Base-by-base conservation (phyloP, 1,140 invertebrate species). In the Drosophila varians region DNA sequence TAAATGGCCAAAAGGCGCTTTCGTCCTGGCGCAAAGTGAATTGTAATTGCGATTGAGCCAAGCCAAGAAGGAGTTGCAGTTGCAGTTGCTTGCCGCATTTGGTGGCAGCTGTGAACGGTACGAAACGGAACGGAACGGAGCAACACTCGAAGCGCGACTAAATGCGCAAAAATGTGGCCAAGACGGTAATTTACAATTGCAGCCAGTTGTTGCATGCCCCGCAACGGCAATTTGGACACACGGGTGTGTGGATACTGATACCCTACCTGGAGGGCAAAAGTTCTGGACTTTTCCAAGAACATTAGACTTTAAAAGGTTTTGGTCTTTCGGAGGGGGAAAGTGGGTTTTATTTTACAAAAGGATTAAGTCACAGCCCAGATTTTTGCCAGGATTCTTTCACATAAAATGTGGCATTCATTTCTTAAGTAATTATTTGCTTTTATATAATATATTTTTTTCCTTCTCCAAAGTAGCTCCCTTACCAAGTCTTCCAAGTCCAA, bases 151-250 rank as follows among this genome's bases (percentile, higher is more conserved):
- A 86, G 82, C 82, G 80, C 80, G 82, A 86, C 80, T 86, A 86
- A 87, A 87, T 86, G 80, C 76, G 82, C 80, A 86, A 86, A 84
- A 86, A 86, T 86, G 76, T 86, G 78, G 80, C 80, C 84, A 86
- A 86, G 80, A 87, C 82, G 66, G 82, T 86, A 86, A 86, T 86
- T 86, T 87, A 80, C 82, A 86, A 86, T 87, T 86, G 82, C 82
- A 86, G 45, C 47, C 72, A 60, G 46, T 52, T 68, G 65, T 72
- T 72, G 69, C 68, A 58, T 61, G 54, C 66, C 66, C 36, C 14
- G 72, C 68, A 48, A 25, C 46, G 31, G 52, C 40, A 48, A 53
- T 66, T 68, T 47, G 42, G 34, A 48, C 46, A 61, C 28, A 43
- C 58, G 25, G 38, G 5, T 45, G 7, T 45, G 8, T 19, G 52